phyloP scores from a whole-genome alignment of 2,797 vertebrate genomes.

The Cirrhinus molitorella region DNA sequence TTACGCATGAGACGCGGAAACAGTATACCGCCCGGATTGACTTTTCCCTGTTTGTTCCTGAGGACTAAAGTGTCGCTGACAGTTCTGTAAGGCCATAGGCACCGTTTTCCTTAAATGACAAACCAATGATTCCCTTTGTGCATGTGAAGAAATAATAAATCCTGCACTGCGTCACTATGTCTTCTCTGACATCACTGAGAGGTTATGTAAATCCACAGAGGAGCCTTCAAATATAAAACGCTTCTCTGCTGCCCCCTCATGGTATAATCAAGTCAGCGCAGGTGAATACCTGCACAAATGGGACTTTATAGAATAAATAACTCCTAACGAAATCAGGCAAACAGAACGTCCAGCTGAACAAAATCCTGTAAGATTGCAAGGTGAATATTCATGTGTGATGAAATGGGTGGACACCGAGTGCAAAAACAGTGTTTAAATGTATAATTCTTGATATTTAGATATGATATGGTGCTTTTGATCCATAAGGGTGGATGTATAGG shows the following conservation, averaged over 20 bases:
- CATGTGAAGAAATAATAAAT: constrained; percentile 13
- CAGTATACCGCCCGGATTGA: constrained; percentile 38
- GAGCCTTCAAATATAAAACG: neutral
- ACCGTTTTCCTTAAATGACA: neutral
- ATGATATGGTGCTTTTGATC: neutral
- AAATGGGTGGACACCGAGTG: constrained; percentile 24
- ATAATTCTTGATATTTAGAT: neutral
- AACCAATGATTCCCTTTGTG: constrained; percentile 18
- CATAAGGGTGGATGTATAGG: constrained; percentile 18
- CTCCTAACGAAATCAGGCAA: neutral
- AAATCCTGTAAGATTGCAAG: neutral
- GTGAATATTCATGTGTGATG: constrained; percentile 23
- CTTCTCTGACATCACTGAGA: constrained; percentile 7
- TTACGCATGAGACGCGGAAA: constrained; percentile 8
- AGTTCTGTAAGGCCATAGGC: constrained; percentile 42
- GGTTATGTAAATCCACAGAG: constrained; percentile 26
- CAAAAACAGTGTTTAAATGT: neutral
- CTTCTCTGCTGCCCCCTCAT: constrained; percentile 44
- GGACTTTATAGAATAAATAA: neutral
- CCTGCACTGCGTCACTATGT: constrained; percentile 13
- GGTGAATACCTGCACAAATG: neutral
- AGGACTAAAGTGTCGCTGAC: constrained; percentile 28
- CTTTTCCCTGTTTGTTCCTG: constrained; percentile 51
- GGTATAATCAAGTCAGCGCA: constrained; percentile 33
- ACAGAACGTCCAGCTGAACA: neutral